phyloP scores from a whole-genome alignment of 1,140 invertebrate genomes.

The Hetaerina americana region DNA sequence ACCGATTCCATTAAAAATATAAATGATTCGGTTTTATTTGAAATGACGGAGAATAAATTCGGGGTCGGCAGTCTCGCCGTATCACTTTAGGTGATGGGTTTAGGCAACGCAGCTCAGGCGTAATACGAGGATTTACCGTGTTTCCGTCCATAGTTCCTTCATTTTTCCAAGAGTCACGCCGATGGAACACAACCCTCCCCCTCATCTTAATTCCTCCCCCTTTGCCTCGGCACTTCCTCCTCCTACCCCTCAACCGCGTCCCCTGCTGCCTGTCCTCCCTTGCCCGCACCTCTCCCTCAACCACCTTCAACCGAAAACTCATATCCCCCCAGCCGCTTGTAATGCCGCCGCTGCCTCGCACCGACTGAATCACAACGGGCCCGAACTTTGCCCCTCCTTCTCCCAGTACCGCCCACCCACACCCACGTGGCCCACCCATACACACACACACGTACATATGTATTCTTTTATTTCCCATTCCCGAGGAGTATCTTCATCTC shows the following conservation, averaged over 20 bases:
- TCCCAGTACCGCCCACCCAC: background rate
- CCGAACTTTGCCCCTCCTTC: background rate
- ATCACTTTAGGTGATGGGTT: no score
- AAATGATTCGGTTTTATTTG: no score
- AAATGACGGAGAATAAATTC: no score
- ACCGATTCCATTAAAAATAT: no score
- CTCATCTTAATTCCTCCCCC: no score
- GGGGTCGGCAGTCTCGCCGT: no score
- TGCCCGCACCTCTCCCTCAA: background rate
- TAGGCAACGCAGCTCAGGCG: no score
- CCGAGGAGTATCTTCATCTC: background rate
- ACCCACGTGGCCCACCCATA: background rate
- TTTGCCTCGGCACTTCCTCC: background rate
- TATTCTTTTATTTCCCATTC: slow-evolving; percentile 1
- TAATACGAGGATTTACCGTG: no score
- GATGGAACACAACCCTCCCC: no score
- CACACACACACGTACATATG: background rate
- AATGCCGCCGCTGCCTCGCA: background rate
- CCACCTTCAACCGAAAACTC: background rate
- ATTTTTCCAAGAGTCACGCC: no score
- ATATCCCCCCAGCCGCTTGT: background rate
- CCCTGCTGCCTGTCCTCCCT: background rate
- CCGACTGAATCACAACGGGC: background rate
- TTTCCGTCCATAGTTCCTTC: no score
- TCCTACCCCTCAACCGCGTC: background rate